Evolutionary conservation across 2,797 vertebrate genomes (phyloP).

Genomic region (Leptoclinus maculatus): DNA sequence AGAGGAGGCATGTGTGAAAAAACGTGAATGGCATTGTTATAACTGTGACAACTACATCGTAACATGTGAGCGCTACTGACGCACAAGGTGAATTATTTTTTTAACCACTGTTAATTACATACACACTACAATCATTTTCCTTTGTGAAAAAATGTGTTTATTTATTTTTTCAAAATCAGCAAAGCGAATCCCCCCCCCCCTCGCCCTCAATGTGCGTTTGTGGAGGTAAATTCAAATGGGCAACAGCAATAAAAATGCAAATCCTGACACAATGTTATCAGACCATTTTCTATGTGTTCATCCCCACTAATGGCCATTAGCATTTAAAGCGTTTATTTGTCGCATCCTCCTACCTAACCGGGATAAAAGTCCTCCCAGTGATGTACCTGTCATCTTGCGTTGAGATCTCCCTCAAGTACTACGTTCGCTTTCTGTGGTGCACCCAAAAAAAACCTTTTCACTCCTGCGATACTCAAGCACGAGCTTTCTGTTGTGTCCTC

Average conservation of each 20-base stretch:
- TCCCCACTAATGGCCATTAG: conserved; percentile 56
- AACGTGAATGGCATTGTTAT: background rate
- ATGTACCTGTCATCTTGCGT: conserved; percentile 52
- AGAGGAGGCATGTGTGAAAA: background rate
- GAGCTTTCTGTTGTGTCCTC: conserved; percentile 41
- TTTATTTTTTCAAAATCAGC: conserved; percentile 13
- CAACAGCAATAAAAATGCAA: conserved; percentile 80
- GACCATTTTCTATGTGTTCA: conserved; percentile 53
- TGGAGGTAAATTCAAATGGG: conserved; percentile 62
- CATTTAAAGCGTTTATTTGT: conserved; percentile 61
- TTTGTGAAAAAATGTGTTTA: conserved; percentile 6
- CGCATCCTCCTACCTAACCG: conserved; percentile 49
- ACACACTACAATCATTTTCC: background rate
- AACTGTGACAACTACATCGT: conserved; percentile 1
- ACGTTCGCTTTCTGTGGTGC: conserved; percentile 27
- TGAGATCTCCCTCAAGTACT: conserved; percentile 50
- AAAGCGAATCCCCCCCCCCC: background rate
- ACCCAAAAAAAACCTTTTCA: conserved; percentile 27
- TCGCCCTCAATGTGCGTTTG: background rate
- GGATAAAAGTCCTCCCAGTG: conserved; percentile 56
- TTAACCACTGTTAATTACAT: background rate
- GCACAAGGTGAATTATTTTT: background rate
- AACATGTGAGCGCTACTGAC: conserved; percentile 9
- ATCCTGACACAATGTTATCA: conserved; percentile 60
- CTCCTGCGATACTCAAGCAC: conserved; percentile 40